phyloP scores from a whole-genome alignment of 2,888 invertebrate species.

The Agrochola lychnidis region DNA sequence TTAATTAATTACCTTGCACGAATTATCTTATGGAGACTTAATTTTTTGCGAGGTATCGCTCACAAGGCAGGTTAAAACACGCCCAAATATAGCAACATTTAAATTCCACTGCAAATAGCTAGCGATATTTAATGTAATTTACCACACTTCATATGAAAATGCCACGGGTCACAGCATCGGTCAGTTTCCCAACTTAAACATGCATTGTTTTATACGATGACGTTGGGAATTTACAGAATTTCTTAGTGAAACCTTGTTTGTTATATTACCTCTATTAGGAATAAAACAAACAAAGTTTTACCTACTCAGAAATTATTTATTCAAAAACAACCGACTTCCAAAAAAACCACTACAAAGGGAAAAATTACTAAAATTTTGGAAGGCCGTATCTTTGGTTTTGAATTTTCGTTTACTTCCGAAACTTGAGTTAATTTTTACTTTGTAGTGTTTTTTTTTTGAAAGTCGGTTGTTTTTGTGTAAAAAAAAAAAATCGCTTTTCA shows the following conservation, averaged over 20 bases:
- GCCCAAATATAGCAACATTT: conserved; percentile 69
- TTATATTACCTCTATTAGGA: no score
- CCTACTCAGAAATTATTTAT: neutral
- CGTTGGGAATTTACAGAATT: conserved; percentile 28
- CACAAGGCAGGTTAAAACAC: conserved; percentile 67
- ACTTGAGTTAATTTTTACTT: no score
- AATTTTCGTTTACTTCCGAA: no score
- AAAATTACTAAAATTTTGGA: no score
- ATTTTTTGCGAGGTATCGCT: conserved; percentile 73
- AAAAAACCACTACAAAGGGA: no score
- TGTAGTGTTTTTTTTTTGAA: no score
- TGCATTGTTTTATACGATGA: conserved; percentile 40
- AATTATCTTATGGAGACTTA: conserved; percentile 72
- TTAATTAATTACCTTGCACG: conserved; percentile 83
- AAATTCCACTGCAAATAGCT: conserved; percentile 68
- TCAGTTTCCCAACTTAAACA: conserved; percentile 33
- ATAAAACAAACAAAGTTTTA: no score
- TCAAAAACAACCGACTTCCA: conserved; percentile 2
- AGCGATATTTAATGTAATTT: conserved; percentile 64
- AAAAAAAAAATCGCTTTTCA: no score
- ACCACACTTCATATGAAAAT: conserved; percentile 59
- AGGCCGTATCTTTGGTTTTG: no score
- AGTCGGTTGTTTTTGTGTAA: no score
- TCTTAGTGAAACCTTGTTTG: conserved; percentile 7
- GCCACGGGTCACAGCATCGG: conserved; percentile 46